Conservation (phyloP, 2,888 invertebrate species). For the Adelphocoris suturalis region DNA sequence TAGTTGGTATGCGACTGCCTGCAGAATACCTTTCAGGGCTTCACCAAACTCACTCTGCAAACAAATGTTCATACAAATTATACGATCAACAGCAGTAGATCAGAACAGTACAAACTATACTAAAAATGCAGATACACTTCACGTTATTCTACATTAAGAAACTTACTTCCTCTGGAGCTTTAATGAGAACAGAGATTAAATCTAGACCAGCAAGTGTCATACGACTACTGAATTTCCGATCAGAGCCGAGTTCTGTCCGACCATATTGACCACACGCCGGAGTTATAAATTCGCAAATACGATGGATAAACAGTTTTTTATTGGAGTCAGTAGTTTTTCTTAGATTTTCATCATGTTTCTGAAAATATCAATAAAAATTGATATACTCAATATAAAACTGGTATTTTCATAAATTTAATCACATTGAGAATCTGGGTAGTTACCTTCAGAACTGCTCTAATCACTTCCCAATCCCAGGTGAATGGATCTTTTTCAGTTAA, state of each 20-base stretch:
- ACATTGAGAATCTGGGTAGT: neutral
- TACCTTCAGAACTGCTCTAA: conserved; percentile 88
- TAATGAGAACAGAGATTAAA: conserved; percentile 86
- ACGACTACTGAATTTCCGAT: conserved; percentile 77
- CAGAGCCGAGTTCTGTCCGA: conserved; percentile 85
- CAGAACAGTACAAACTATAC: neutral
- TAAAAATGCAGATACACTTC: neutral
- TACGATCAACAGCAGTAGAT: neutral
- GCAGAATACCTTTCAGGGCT: conserved; percentile 88
- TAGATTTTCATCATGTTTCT: conserved; percentile 81
- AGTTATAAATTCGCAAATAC: conserved; percentile 90
- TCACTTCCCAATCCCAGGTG: conserved; percentile 96
- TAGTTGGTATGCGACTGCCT: conserved; percentile 88
- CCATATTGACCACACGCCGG: conserved; percentile 94
- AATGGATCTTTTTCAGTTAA: conserved; percentile 88
- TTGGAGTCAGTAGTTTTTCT: conserved; percentile 84
- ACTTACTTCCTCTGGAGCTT: conserved; percentile 83
- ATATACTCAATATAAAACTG: neutral
- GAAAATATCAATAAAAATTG: conserved; percentile 75
- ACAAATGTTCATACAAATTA: neutral
- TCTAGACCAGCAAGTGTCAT: conserved; percentile 81
- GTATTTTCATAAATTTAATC: neutral
- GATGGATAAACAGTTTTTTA: conserved; percentile 85
- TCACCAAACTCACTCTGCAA: conserved; percentile 82
- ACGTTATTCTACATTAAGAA: neutral